Conservation (phyloP, 2,113 vertebrate genomes). For the Varanus komodoensis region DNA sequence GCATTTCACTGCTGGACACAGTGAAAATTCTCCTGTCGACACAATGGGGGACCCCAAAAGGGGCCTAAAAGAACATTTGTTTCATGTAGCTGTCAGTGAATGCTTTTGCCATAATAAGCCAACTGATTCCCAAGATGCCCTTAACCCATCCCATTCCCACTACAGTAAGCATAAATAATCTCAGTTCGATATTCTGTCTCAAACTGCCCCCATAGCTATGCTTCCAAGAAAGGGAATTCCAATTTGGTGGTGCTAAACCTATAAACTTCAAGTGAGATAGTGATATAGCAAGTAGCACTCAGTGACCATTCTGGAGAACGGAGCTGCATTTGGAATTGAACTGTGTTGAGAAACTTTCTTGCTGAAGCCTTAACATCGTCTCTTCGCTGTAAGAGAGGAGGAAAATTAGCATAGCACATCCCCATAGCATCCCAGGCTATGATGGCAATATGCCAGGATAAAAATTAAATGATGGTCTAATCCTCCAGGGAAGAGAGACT, state of each 20-base stretch:
- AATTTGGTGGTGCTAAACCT: not conserved
- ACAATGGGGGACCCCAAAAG: not conserved
- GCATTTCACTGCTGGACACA: not conserved
- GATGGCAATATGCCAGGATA: constrained; percentile 54
- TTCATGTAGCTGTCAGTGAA: not conserved
- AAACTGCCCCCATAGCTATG: not conserved
- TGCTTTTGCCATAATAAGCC: not conserved
- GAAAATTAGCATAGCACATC: constrained; percentile 43
- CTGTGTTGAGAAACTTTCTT: constrained; percentile 34
- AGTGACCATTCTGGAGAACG: not conserved
- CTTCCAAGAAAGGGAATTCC: not conserved
- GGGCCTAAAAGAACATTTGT: not conserved
- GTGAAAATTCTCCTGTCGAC: not conserved
- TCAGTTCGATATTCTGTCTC: not conserved
- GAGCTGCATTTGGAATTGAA: not conserved
- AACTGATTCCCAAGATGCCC: not conserved
- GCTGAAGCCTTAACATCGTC: constrained; percentile 54
- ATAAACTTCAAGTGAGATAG: not conserved
- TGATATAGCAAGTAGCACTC: not conserved
- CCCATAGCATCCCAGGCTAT: constrained; percentile 59
- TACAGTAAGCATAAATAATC: not conserved
- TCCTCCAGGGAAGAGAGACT: constrained; percentile 56
- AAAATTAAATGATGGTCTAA: constrained; percentile 64
- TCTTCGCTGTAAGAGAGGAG: constrained; percentile 47
- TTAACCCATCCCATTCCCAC: not conserved